Percentiles rank a stretch among this genome's conserved stretches.
Evolutionary conservation across 2,888 invertebrate genomes (phyloP).

Genomic region (Lasioglossum lativentre): DNA sequence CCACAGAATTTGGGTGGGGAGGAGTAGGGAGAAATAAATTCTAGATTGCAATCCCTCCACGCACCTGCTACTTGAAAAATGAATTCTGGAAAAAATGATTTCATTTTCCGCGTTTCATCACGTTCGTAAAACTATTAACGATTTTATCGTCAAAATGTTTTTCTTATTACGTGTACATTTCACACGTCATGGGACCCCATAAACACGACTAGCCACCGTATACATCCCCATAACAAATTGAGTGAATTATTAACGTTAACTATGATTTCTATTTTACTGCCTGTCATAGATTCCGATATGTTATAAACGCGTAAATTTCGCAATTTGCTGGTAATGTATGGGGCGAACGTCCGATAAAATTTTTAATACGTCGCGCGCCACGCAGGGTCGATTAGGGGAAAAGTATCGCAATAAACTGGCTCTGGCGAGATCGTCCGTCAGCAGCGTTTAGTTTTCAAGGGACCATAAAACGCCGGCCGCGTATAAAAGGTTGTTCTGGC

Average conservation of each 20-base stretch:
- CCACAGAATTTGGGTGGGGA: too few relatives aligned
- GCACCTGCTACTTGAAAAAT: too few relatives aligned
- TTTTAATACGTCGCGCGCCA: neutral
- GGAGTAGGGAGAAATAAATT: too few relatives aligned
- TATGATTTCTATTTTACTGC: neutral
- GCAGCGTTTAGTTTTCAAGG: neutral
- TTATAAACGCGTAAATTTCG: neutral
- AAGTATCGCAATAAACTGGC: neutral
- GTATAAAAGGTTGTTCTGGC: slow-evolving; percentile 1
- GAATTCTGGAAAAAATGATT: neutral
- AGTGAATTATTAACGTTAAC: neutral
- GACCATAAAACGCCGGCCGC: neutral
- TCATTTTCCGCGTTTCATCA: neutral
- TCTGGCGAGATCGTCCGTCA: neutral
- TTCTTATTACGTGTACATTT: neutral
- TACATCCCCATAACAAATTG: neutral
- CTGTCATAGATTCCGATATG: neutral
- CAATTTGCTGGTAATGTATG: neutral
- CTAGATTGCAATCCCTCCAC: too few relatives aligned
- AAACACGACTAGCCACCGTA: neutral
- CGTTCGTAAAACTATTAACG: neutral
- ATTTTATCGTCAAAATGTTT: neutral
- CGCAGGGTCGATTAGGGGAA: neutral
- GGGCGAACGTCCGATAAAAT: neutral
- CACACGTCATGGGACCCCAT: neutral